phyloP scores from a whole-genome alignment of 2,113 vertebrate genomes.

The Chaetodon auriga region DNA sequence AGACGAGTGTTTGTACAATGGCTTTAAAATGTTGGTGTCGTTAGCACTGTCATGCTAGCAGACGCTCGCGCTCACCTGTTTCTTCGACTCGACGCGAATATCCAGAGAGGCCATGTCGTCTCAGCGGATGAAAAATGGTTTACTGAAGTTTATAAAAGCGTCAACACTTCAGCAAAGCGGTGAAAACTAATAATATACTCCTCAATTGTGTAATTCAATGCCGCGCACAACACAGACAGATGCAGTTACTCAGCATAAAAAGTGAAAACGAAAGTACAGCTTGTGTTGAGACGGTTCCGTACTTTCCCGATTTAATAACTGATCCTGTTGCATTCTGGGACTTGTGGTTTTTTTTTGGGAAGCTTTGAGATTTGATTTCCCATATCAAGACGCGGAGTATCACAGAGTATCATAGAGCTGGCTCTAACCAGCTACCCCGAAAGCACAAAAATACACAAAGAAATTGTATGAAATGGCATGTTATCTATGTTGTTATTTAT shows the following conservation, averaged over 20 bases:
- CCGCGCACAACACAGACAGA: conserved; percentile 17
- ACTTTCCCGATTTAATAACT: conserved; percentile 45
- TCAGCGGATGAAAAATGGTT: neutral
- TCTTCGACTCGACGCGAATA: conserved; percentile 77
- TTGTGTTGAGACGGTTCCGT: conserved; percentile 50
- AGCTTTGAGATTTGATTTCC: neutral
- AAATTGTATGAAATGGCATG: neutral
- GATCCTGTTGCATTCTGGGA: conserved; percentile 69
- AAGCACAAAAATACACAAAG: neutral
- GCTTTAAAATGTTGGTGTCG: neutral
- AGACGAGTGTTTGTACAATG: fast-evolving
- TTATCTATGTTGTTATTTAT: neutral
- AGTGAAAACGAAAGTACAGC: conserved; percentile 84
- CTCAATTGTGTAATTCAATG: conserved; percentile 20
- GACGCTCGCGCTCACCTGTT: conserved; percentile 73
- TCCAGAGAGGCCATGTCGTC: conserved; percentile 78
- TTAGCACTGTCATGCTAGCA: conserved; percentile 3
- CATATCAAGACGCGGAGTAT: neutral
- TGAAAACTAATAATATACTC: neutral
- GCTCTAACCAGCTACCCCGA: too few species aligned
- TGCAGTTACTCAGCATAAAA: conserved; percentile 76
- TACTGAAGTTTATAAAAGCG: neutral
- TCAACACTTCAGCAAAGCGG: neutral
- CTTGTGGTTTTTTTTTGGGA: conserved; percentile 45
- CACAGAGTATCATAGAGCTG: too few species aligned